Evolutionary conservation across 2,888 invertebrate genomes (phyloP).

Genomic region (Melieria omissa): DNA sequence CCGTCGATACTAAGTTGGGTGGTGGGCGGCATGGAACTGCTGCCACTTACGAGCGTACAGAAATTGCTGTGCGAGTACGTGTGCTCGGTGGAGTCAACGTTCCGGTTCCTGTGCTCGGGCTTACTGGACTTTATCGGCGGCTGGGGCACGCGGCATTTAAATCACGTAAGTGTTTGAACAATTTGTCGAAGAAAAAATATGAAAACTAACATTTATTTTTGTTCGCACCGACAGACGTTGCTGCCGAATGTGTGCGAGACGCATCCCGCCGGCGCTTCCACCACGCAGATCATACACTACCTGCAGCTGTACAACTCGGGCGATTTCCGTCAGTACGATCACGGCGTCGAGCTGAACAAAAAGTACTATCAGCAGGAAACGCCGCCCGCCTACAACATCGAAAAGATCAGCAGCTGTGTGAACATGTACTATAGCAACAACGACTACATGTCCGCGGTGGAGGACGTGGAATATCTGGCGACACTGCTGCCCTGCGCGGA

Average conservation of each 20-base stretch:
- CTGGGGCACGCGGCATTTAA: conserved; percentile 61
- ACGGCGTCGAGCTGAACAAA: conserved; percentile 69
- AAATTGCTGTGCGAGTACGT: conserved; percentile 65
- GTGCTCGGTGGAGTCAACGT: conserved; percentile 70
- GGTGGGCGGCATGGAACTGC: conserved; percentile 70
- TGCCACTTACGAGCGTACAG: conserved; percentile 68
- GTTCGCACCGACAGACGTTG: conserved; percentile 70
- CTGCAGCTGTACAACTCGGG: conserved; percentile 71
- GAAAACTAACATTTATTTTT: conserved; percentile 20
- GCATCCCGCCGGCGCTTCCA: conserved; percentile 76
- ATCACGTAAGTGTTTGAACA: conserved; percentile 54
- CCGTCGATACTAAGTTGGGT: conserved; percentile 58
- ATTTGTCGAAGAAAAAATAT: background rate
- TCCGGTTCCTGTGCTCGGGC: conserved; percentile 58
- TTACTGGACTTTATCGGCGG: conserved; percentile 60
- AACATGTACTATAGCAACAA: conserved; percentile 75
- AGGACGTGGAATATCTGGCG: conserved; percentile 69
- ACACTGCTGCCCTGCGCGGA: conserved; percentile 68
- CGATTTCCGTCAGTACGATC: conserved; percentile 71
- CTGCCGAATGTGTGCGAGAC: conserved; percentile 75
- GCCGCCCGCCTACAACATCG: conserved; percentile 73
- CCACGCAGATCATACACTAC: conserved; percentile 78
- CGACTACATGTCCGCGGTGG: conserved; percentile 72
- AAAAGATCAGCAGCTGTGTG: conserved; percentile 71
- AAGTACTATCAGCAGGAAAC: conserved; percentile 68